Conservation (phyloP, 2,113 vertebrate genomes). For the Propithecus coquereli region DNA sequence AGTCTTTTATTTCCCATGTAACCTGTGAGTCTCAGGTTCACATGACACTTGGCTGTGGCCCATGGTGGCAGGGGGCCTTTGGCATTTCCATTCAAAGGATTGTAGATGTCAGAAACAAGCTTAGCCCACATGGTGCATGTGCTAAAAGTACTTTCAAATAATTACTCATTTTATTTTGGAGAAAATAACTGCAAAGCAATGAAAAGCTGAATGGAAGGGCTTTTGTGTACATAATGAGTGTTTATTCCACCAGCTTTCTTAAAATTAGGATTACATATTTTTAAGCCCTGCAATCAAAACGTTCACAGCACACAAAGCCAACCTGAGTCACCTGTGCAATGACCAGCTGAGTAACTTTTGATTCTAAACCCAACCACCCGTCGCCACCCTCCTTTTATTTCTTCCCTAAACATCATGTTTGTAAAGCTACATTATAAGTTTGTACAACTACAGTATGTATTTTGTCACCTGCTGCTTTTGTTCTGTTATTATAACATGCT, state of each 20-base stretch:
- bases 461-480: background rate
- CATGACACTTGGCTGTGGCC: conserved; percentile 16
- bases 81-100: conserved; percentile 36
- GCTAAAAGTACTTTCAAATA: conserved; percentile 44
- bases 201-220: conserved; percentile 23
- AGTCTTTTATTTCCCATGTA: background rate
- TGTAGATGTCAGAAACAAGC: conserved; percentile 21
- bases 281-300: conserved; percentile 34
- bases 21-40: background rate
- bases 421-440: conserved; percentile 12
- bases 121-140: background rate
- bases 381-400: conserved; percentile 1
- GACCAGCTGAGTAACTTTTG: conserved; percentile 25
- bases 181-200: conserved; percentile 51
- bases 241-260: conserved; percentile 47
- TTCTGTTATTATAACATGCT: background rate
- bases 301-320: conserved; percentile 20
- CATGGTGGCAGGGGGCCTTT: background rate
- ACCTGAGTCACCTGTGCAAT: background rate
- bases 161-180: conserved; percentile 46
- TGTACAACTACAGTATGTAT: background rate
- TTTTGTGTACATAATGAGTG: conserved; percentile 28
- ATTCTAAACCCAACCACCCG: conserved; percentile 18
- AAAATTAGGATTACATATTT: conserved; percentile 42
- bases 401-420: conserved; percentile 27